These are phyloP conservation scores for Ormyrus nitidulus DNA, from an alignment of 2,888 invertebrate genomes.

Conservation along the genomic window DNA sequence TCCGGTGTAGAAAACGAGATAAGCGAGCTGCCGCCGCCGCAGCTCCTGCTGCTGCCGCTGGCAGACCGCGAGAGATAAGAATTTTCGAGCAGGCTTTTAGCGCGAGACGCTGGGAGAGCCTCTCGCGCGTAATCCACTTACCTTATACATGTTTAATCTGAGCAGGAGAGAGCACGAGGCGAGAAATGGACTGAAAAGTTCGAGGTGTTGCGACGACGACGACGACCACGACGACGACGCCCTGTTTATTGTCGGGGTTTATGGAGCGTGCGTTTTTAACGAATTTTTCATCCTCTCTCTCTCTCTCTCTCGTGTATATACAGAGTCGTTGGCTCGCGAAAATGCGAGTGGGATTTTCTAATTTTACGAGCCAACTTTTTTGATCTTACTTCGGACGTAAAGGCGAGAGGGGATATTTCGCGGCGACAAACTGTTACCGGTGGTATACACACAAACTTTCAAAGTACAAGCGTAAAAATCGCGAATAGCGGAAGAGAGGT, in stretches of 20 bases:
- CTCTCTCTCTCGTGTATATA: too few relatives aligned
- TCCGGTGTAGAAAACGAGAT: constrained; percentile 54
- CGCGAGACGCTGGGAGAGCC: background rate
- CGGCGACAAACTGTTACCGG: too few relatives aligned
- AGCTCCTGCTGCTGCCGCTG: background rate
- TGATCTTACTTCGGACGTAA: too few relatives aligned
- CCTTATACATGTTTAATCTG: constrained; percentile 30
- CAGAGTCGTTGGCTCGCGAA: too few relatives aligned
- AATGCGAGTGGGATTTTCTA: too few relatives aligned
- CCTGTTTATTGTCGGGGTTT: constrained; percentile 21
- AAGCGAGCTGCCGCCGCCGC: constrained; percentile 24
- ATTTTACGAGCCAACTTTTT: too few relatives aligned
- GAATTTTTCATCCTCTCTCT: too few relatives aligned
- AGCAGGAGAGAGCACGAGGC: background rate
- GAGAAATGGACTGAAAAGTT: constrained; percentile 11
- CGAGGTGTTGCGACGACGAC: too few relatives aligned
- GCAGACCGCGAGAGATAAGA: constrained; percentile 37
- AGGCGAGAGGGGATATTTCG: too few relatives aligned
- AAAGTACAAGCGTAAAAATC: too few relatives aligned
- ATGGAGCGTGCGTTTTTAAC: background rate
- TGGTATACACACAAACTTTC: too few relatives aligned
- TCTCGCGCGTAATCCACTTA: constrained; percentile 40
- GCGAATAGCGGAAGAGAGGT: too few relatives aligned
- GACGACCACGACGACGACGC: background rate
- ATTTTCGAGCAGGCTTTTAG: constrained; percentile 38